Conservation (phyloP, 2,113 vertebrate genomes). For the Cynoglossus semilaevis region DNA sequence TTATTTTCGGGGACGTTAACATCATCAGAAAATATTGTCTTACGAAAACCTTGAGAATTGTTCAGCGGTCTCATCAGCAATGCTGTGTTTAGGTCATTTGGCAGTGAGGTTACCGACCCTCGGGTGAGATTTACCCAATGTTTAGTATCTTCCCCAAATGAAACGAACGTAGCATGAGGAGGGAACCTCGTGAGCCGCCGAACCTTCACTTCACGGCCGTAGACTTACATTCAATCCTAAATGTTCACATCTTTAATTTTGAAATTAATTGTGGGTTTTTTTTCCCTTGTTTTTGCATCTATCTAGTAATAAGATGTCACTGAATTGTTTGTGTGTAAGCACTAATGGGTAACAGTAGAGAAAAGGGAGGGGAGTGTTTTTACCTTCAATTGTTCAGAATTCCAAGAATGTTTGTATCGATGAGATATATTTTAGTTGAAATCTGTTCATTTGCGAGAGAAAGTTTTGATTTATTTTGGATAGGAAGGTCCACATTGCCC, state of each 20-base stretch:
- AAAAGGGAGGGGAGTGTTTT: slow-evolving; percentile 53
- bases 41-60: slow-evolving; percentile 43
- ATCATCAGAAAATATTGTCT: slow-evolving; percentile 52
- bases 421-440: slow-evolving; percentile 62
- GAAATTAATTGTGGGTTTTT: slow-evolving; percentile 55
- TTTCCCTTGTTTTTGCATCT: slow-evolving; percentile 54
- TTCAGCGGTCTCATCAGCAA: slow-evolving; percentile 62
- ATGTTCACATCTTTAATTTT: slow-evolving; percentile 50
- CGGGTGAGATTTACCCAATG: neutral
- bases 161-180: slow-evolving; percentile 58
- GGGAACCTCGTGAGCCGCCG: slow-evolving; percentile 73
- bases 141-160: slow-evolving; percentile 29
- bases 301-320: slow-evolving; percentile 69
- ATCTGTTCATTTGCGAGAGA: slow-evolving; percentile 59
- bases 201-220: slow-evolving; percentile 46
- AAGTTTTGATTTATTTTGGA: slow-evolving; percentile 31
- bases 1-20: slow-evolving; percentile 42
- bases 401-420: slow-evolving; percentile 64
- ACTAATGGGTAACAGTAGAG: slow-evolving; percentile 57
- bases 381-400: slow-evolving; percentile 62
- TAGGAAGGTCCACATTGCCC: slow-evolving; percentile 56
- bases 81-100: slow-evolving; percentile 48
- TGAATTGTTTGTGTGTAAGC: slow-evolving; percentile 64
- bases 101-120: slow-evolving; percentile 2
- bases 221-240: slow-evolving; percentile 51